Percentiles rank a stretch among this genome's conserved stretches.
Evolutionary conservation across 2,888 invertebrate genomes (phyloP).

Genomic region (Ennomos quercinarius): DNA sequence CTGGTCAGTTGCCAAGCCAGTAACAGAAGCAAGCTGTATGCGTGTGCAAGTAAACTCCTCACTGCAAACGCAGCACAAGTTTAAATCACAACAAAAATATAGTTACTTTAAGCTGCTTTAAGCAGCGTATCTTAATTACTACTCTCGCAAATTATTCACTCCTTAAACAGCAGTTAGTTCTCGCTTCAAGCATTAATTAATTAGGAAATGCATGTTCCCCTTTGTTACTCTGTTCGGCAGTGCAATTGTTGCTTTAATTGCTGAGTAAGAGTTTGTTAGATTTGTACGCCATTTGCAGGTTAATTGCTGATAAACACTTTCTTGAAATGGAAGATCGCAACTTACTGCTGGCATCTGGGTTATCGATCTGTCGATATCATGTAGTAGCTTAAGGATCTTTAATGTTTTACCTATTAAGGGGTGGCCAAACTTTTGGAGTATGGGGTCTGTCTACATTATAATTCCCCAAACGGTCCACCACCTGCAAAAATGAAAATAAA

Average conservation of each 20-base stretch:
- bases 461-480: no score
- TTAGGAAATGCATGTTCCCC: conserved; percentile 37
- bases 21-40: no score
- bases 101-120: conserved; percentile 18
- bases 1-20: no score
- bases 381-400: no score
- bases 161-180: conserved; percentile 24
- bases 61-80: no score
- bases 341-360: no score
- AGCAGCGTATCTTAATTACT: conserved; percentile 27
- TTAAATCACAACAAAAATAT: conserved; percentile 17
- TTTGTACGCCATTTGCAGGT: conserved; percentile 19
- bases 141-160: conserved; percentile 26
- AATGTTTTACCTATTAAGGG: no score
- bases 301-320: conserved; percentile 9
- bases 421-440: no score
- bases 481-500: no score
- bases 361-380: no score
- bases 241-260: conserved; percentile 24
- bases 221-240: conserved; percentile 20
- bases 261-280: conserved; percentile 12
- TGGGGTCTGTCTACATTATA: no score
- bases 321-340: not conserved
- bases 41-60: no score
- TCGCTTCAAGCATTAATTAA: conserved; percentile 36